phyloP scores from a whole-genome alignment of 2,888 invertebrate species.

The Cantharis rustica region DNA sequence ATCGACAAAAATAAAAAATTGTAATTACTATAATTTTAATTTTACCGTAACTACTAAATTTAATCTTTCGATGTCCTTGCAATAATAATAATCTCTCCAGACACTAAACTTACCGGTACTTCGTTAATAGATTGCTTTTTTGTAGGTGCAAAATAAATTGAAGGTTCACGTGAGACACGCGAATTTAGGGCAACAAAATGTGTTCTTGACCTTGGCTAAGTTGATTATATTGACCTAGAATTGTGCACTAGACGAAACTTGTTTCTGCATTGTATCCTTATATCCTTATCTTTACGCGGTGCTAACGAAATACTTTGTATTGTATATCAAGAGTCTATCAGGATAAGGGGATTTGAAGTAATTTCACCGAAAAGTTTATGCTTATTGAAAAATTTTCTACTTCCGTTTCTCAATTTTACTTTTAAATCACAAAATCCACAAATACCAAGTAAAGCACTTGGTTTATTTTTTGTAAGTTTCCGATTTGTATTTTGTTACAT shows the following conservation, averaged over 20 bases:
- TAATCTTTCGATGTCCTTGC: neutral
- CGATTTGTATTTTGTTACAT: neutral
- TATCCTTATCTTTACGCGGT: neutral
- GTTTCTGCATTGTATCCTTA: neutral
- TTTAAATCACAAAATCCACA: neutral
- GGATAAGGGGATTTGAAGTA: neutral
- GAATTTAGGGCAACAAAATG: slow-evolving; percentile 20
- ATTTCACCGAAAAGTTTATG: neutral
- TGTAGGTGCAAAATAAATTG: slow-evolving; percentile 18
- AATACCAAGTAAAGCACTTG: neutral
- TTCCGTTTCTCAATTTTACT: neutral
- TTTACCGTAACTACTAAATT: neutral
- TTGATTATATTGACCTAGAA: slow-evolving; percentile 18
- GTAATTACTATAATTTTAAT: neutral
- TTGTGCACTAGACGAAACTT: neutral
- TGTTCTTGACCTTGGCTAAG: slow-evolving; percentile 22
- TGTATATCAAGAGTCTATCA: neutral
- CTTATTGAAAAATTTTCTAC: neutral
- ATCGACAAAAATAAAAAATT: neutral
- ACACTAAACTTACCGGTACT: neutral
- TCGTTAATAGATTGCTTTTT: neutral
- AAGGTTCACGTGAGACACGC: slow-evolving; percentile 27
- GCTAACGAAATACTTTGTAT: neutral
- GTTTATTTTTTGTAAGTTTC: neutral
- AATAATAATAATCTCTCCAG: neutral